Evolutionary conservation across 2,888 invertebrate genomes (phyloP).

Genomic region (Tetragonisca angustula): DNA sequence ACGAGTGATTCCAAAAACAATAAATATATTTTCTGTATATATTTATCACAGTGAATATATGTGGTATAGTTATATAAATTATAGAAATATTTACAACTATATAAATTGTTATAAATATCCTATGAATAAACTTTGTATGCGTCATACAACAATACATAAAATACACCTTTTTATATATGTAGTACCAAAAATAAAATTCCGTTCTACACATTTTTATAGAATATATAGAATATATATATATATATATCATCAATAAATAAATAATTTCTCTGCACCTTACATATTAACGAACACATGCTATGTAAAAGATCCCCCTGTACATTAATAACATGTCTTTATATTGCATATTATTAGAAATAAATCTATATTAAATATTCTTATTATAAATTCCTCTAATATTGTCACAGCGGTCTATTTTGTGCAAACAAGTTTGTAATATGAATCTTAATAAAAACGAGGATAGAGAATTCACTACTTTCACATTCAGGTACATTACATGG

Average conservation of each 20-base stretch:
- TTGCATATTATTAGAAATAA: conserved; percentile 1
- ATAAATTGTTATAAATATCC: conserved; percentile 30
- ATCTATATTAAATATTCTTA: not conserved
- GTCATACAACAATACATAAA: conserved; percentile 31
- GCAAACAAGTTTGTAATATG: conserved; percentile 26
- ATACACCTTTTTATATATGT: not conserved
- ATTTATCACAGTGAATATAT: not conserved
- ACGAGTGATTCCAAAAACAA: conserved; percentile 9
- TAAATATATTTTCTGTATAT: conserved; percentile 32
- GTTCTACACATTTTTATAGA: not conserved
- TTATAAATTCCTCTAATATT: conserved; percentile 20
- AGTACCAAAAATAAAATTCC: conserved; percentile 45
- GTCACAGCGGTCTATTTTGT: conserved; percentile 3
- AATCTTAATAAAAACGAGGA: conserved; percentile 22
- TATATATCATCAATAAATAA: not conserved
- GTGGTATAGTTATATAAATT: conserved; percentile 4
- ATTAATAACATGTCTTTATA: not conserved
- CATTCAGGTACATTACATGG: conserved; percentile 51
- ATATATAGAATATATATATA: too few species aligned
- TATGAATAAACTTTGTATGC: not conserved
- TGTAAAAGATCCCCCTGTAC: not conserved
- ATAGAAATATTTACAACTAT: conserved; percentile 3
- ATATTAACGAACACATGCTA: conserved; percentile 1
- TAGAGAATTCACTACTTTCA: conserved; percentile 43
- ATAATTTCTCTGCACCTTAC: not conserved